Evolutionary conservation across 2,888 invertebrate species (phyloP), one percentile per base, ranked within the genome.

Genomic region (Temnothorax rugatulus): DNA sequence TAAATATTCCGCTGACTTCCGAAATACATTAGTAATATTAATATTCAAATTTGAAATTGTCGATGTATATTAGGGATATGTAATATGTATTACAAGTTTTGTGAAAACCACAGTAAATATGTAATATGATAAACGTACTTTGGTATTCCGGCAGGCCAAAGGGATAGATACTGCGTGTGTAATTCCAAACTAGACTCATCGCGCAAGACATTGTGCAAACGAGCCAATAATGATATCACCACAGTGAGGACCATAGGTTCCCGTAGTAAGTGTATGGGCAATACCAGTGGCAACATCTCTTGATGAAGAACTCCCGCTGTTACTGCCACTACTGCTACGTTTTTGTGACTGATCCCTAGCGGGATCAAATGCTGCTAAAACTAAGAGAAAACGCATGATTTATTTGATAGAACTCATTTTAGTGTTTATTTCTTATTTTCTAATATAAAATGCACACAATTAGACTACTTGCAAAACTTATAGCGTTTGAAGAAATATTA

Each of bases 101-200:
- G 1, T 34, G 52, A 25, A 8, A 34, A 38, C 18, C 44, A 68
- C 47, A 11, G 13, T 47, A 54, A 57, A 74, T 15, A 61, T 69
- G 73, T 15, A 73, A 59, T 66, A 59, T 2, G 29, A 61, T 47
- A 47, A 44, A 92, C 96, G 95, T 95, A 97, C 97, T 98, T 98
- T 94, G 97, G 97, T 84, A 99, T 96, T 86, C 96, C 97, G 4
- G 97, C 96, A 0, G 99, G 99, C 99, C 99, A 99, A 25, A 98
- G 95, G 86, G 96, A 96, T 25, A 97, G 96, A 94, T 98, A 97
- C 86, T 98, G 98, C n/a, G 97, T 96, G 84, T 96, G 96, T 29
- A 99, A 96, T 94, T 99, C 98, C 88, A 97, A 95, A 44, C 97
- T 97, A 5, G 97, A 96, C 93, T 99, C 98, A 94, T 99, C 99